phyloP scores from a whole-genome alignment of 2,797 vertebrate species.

The Bucorvus abyssinicus region DNA sequence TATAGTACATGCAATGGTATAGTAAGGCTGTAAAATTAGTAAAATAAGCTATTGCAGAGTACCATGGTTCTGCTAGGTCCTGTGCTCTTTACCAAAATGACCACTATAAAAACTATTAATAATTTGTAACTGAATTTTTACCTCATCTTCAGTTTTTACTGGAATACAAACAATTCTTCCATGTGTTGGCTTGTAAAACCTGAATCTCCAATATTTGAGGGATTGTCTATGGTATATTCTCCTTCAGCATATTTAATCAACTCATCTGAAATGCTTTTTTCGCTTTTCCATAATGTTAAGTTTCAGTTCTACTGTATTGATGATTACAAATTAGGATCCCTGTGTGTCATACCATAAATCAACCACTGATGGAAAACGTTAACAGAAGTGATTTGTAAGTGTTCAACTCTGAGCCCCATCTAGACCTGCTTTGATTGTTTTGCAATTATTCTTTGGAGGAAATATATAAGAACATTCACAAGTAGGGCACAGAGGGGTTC shows the following conservation, averaged over 20 bases:
- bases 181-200: not conserved
- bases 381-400: slow-evolving; percentile 52
- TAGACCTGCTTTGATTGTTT: slow-evolving; percentile 48
- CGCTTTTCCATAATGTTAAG: not conserved
- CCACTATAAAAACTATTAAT: not conserved
- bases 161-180: not conserved
- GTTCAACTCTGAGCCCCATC: slow-evolving; percentile 49
- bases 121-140: not conserved
- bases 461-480: slow-evolving; percentile 37
- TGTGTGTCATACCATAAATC: slow-evolving; percentile 36
- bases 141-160: not conserved
- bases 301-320: not conserved
- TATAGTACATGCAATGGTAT: not conserved
- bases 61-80: not conserved
- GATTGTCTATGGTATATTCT: not conserved
- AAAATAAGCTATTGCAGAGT: not conserved
- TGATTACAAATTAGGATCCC: not conserved
- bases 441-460: slow-evolving; percentile 56
- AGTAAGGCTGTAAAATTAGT: not conserved
- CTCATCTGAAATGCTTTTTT: not conserved
- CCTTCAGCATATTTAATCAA: not conserved
- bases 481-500: slow-evolving; percentile 36
- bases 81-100: not conserved
- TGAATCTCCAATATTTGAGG: not conserved
- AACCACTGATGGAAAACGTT: slow-evolving; percentile 33